These are phyloP conservation scores for Agonopterix subpropinquella DNA, from an alignment of 2,888 invertebrate species.

Conservation along the genomic window DNA sequence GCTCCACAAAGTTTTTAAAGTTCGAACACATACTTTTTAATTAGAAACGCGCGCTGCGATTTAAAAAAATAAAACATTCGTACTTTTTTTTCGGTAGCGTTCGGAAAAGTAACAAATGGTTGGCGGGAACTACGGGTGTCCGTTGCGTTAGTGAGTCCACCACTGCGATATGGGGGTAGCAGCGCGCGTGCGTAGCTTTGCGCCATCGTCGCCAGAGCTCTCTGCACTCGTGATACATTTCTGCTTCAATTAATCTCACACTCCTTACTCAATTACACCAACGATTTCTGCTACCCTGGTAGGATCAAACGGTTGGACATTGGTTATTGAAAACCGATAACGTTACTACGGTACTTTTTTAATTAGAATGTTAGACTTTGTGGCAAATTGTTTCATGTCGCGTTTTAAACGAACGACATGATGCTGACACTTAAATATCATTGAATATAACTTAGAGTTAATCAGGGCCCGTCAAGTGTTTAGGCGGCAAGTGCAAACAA, in stretches of 20 bases:
- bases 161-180: conserved; percentile 54
- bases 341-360: background rate
- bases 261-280: conserved; percentile 64
- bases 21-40: background rate
- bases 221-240: conserved; percentile 69
- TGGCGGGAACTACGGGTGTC: conserved; percentile 2
- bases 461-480: too few species aligned
- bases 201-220: conserved; percentile 34
- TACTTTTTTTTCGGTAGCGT: background rate
- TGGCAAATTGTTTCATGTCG: too few species aligned
- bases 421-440: too few species aligned
- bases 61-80: background rate
- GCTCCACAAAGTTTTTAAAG: conserved; percentile 4
- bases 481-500: too few species aligned
- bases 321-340: conserved; percentile 9
- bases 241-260: conserved; percentile 68
- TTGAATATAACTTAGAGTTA: too few species aligned
- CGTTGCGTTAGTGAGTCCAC: conserved; percentile 20
- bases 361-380: too few species aligned
- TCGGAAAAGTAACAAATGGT: background rate
- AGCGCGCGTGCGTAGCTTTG: conserved; percentile 68
- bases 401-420: too few species aligned
- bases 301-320: conserved; percentile 23
- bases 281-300: conserved; percentile 33
- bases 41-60: background rate